Percentiles rank a stretch among this genome's conserved stretches.
phyloP scores from a whole-genome alignment of 92 coral and sea anemone genomes.

The Plumapathes pennacea region DNA sequence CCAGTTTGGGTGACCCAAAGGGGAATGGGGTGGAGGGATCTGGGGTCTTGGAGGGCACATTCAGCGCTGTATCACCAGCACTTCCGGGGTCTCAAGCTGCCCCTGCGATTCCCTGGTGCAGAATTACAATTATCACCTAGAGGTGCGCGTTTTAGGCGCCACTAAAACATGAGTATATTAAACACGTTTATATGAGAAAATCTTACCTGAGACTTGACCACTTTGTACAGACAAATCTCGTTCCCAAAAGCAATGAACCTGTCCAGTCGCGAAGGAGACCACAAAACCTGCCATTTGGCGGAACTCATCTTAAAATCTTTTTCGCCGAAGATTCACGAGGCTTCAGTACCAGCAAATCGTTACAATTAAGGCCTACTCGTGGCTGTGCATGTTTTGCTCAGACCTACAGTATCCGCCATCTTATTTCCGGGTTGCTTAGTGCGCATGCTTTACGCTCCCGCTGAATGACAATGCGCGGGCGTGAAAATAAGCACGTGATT shows the following conservation, averaged over 20 bases:
- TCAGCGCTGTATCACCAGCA: too few species aligned
- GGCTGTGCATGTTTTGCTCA: too few species aligned
- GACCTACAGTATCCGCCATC: slow-evolving; percentile 80
- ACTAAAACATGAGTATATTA: background rate
- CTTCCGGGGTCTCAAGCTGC: too few species aligned
- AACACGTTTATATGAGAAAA: background rate
- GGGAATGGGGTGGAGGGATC: too few species aligned
- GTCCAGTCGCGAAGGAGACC: slow-evolving; percentile 90
- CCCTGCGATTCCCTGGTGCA: too few species aligned
- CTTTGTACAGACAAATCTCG: slow-evolving; percentile 88
- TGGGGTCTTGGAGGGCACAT: too few species aligned
- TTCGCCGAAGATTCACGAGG: too few species aligned
- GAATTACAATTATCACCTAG: too few species aligned
- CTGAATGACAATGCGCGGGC: slow-evolving; percentile 19
- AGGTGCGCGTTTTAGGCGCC: too few species aligned
- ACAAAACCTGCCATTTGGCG: slow-evolving; percentile 81
- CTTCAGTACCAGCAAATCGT: too few species aligned
- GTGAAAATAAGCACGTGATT: slow-evolving; percentile 32
- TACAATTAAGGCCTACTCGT: too few species aligned
- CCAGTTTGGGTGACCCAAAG: too few species aligned
- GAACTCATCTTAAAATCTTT: slow-evolving; percentile 44
- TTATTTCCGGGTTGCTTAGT: slow-evolving; percentile 11
- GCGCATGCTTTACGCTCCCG: slow-evolving; percentile 27
- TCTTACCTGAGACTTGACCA: slow-evolving; percentile 73
- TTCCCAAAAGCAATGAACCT: slow-evolving; percentile 82